Conservation (phyloP, 2,888 invertebrate genomes). For the Hypolimnas misippus region DNA sequence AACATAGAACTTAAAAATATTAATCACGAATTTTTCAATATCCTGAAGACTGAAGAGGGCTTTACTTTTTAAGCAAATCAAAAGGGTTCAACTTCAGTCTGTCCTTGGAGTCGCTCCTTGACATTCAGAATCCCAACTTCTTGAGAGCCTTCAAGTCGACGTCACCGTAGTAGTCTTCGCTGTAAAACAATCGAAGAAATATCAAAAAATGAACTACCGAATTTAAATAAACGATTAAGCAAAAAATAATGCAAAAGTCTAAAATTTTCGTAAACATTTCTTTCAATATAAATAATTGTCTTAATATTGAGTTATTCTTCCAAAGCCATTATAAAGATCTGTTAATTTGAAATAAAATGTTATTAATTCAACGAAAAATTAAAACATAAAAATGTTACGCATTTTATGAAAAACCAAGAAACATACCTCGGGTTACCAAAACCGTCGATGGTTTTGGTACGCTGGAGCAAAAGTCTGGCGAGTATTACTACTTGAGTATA, state of each 20-base stretch:
- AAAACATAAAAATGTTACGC: constrained; percentile 1
- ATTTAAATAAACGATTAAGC: no score
- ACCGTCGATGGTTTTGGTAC: constrained; percentile 34
- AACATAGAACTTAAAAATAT: constrained; percentile 22
- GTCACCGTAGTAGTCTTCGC: constrained; percentile 97
- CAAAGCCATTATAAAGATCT: no score
- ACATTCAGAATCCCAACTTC: constrained; percentile 90
- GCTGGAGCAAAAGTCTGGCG: constrained; percentile 47
- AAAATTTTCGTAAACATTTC: no score
- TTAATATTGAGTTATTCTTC: no score
- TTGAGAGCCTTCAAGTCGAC: constrained; percentile 94
- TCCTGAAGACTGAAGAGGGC: constrained; percentile 52
- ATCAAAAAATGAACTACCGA: not conserved
- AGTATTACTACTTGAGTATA: constrained; percentile 47
- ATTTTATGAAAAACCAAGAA: constrained; percentile 13
- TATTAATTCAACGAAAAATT: not conserved
- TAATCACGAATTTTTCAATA: constrained; percentile 30
- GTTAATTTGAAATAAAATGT: not conserved
- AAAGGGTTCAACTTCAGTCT: constrained; percentile 75
- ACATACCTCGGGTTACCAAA: constrained; percentile 34
- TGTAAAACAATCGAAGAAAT: constrained; percentile 65
- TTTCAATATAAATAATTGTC: no score
- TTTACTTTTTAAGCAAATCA: constrained; percentile 61
- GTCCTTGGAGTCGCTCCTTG: constrained; percentile 78
- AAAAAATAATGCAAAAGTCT: no score